Percentiles rank a stretch among this genome's conserved stretches.
Conservation (phyloP, 2,797 vertebrate species). For the Octomys mimax region DNA sequence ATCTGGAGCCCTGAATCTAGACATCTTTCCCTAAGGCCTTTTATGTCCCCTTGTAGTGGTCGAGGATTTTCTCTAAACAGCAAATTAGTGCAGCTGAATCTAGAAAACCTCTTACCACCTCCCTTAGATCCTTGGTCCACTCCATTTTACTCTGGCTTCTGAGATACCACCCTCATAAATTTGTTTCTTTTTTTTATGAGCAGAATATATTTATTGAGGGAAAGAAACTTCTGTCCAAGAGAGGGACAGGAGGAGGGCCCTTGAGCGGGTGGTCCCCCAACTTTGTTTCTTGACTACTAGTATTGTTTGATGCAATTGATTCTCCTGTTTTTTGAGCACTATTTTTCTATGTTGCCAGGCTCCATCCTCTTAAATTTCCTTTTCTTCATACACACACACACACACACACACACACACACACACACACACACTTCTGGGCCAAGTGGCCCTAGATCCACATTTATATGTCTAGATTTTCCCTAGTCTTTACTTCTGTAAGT, state of each 20-base stretch:
- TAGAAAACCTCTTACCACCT: not conserved
- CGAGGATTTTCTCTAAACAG: not conserved
- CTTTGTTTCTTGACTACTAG: not conserved
- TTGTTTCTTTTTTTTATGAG: not conserved
- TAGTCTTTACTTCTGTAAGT: constrained; percentile 4
- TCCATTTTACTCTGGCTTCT: not conserved
- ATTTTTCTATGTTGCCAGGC: not conserved
- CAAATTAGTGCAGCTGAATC: not conserved
- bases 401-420: not conserved
- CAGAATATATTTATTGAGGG: no score
- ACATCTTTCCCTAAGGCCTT: not conserved
- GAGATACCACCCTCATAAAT: not conserved
- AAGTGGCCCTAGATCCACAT: not conserved
- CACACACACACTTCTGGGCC: not conserved
- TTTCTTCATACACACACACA: not conserved
- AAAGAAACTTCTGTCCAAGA: no score
- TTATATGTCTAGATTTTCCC: not conserved
- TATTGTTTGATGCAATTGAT: not conserved
- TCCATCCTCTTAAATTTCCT: not conserved
- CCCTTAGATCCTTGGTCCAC: not conserved
- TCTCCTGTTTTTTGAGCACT: not conserved
- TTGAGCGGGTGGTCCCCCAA: no score
- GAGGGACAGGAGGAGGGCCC: no score
- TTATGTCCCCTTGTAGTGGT: not conserved
- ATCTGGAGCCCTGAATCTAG: not conserved